Evolutionary conservation across 23 tunicate species (phyloP), one percentile per base, ranked within the genome.

Genomic region (Trididemnum nubilum): DNA sequence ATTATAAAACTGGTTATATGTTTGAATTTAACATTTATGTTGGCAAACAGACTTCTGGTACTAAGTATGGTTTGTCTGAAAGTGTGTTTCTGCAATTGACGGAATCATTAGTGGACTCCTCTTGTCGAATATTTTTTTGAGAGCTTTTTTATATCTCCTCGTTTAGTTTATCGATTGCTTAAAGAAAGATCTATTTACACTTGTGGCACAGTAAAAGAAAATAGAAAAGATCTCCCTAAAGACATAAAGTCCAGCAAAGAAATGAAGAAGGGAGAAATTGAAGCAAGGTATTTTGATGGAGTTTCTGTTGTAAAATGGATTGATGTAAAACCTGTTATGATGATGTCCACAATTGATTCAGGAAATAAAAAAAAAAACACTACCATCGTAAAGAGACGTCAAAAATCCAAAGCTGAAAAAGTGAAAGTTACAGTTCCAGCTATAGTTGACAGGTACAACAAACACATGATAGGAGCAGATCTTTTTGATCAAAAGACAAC

Each of bases 1-100:
- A n/a, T n/a, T n/a, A 44, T 44, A 40, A 73, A 12, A 73, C 78
- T 37, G 78, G 78, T 37, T 73, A 73, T 58, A 57, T 73, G 9
- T 73, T 9, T 73, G 28, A 73, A 25, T 73, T 73, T 38, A 37
- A 73, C 31, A 73, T 38, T 2, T 73, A 37, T 40, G 58, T 40
- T 73, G 78, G 58, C 22, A 38, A 40, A 26, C 37, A 73, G 58
- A 40, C 57, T 37, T 27, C 57, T 9, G 15, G 28, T 2, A 28
- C 58, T 21, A 58, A 73, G 33, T 38, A 15, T 27, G 57, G 78
- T 9, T 31, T 73, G 19, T 38, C 58, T 37, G 58, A 38, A 40
- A 73, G 58, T 73, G 78, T 73, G 22, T 57, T 73, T 37, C 22
- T 73, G 57, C 31, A 73, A 73, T 58, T 73, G 15, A 38, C 78